Percentiles rank a stretch among this genome's conserved stretches.
Evolutionary conservation across 2,888 invertebrate species (phyloP).

Genomic region (Eucera pruinosa): DNA sequence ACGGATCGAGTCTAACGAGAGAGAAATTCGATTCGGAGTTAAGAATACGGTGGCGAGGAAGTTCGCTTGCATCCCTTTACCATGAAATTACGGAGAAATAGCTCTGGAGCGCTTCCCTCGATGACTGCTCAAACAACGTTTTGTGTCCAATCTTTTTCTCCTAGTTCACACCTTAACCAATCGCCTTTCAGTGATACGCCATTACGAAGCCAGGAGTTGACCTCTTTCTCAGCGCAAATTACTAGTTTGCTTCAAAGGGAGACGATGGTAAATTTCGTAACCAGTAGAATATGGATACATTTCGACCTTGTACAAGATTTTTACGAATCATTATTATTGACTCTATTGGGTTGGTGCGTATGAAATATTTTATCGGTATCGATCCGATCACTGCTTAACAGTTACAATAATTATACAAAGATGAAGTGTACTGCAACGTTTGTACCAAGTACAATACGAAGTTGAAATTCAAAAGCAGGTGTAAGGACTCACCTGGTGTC

Average conservation of each 20-base stretch:
- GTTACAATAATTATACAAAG: background rate
- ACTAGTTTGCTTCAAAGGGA: background rate
- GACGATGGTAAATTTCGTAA: no score
- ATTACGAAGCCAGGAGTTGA: background rate
- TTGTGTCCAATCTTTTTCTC: constrained; percentile 13
- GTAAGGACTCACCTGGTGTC: constrained; percentile 3
- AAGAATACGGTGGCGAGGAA: constrained; percentile 40
- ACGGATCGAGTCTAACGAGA: constrained; percentile 7
- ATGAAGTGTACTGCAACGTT: background rate
- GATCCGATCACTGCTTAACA: background rate
- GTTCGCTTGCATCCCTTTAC: constrained; percentile 31
- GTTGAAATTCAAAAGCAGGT: background rate
- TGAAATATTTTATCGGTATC: no score
- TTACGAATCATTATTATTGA: no score
- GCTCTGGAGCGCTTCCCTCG: constrained; percentile 24
- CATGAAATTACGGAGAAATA: constrained; percentile 49
- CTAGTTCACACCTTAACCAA: constrained; percentile 2
- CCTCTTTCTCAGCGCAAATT: background rate
- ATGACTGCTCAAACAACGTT: constrained; percentile 37
- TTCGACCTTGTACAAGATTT: no score
- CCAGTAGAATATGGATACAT: no score
- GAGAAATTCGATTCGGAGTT: constrained; percentile 46
- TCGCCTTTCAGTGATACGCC: background rate
- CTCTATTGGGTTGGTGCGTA: no score
- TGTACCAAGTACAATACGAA: background rate